Evolutionary conservation across 2,888 invertebrate genomes (phyloP), one percentile per base, ranked within the genome.

Genomic region (Troides oblongomaculatus): DNA sequence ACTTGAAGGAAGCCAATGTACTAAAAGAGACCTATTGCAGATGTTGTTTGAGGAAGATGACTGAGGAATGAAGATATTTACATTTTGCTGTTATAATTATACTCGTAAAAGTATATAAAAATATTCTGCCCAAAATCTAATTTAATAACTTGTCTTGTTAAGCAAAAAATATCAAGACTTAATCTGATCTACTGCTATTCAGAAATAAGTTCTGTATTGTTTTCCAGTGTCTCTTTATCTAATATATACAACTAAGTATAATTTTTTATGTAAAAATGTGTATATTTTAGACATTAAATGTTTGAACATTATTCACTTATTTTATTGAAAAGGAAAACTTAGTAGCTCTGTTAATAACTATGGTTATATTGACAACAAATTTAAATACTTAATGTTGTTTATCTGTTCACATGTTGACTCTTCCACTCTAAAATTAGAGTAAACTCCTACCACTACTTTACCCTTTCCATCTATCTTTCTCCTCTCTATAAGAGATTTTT

Each of bases 41-140:
- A 96, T 97, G 96, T 85, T 98, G 74, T 95, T 97, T 77, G 94
- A 95, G 74, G 96, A 96, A 71, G 95, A 95, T 68, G 95, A 95
- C 64, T 84, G 77, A 74, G 69, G 21, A 5, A 39, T 46, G 14
- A 57, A 46, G 3, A 21, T n/a, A 21, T 50, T 39, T 46, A 46
- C 4, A 50, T 50, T 60, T 66, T 60, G 46, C 17, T 30, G 30
- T 30, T 5, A 30, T 30, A 30, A 30, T 30, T 30, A 30, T 30
- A 30, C 30, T 30, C 30, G 0, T 46, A 46, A 46, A 14, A 14
- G 0, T 46, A 56, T n/a, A 56, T 56, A 18, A 17, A 17, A 56
- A 2, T 56, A 56, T 18, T 8, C 8, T 46, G 2, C 10, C 12
- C 8, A 46, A 7, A 10, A 14, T 46, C 46, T 46, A 46, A 46